Evolutionary conservation across 2,888 invertebrate genomes (phyloP).

Genomic region (Eristalis intricaria): DNA sequence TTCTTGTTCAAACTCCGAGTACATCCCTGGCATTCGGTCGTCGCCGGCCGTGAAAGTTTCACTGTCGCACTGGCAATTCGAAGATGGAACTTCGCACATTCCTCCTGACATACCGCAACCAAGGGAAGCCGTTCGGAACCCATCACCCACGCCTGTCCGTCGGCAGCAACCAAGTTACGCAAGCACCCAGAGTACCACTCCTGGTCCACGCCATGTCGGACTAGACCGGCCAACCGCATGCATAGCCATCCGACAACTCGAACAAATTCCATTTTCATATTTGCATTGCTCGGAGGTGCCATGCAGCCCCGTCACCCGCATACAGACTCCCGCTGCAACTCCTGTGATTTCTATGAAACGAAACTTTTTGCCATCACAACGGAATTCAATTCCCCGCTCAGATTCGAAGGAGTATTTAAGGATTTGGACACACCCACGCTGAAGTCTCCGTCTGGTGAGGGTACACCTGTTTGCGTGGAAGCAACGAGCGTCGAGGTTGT

Average conservation of each 20-base stretch:
- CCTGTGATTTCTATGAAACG: constrained; percentile 38
- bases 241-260: constrained; percentile 44
- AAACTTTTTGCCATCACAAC: constrained; percentile 38
- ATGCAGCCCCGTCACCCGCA: constrained; percentile 23
- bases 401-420: constrained; percentile 35
- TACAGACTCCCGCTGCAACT: constrained; percentile 24
- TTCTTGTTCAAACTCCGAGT: neutral
- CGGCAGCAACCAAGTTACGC: constrained; percentile 16
- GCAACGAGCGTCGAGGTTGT: neutral
- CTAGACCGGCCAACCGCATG: constrained; percentile 51
- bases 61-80: neutral
- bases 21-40: neutral
- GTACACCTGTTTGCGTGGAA: neutral
- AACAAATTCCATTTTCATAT: constrained; percentile 62
- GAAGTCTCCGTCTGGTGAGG: too few relatives aligned
- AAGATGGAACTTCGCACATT: constrained; percentile 10
- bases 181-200: constrained; percentile 33
- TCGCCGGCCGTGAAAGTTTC: neutral
- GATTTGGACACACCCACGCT: neutral
- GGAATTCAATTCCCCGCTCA: constrained; percentile 33
- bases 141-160: constrained; percentile 8
- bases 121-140: neutral
- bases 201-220: constrained; percentile 11
- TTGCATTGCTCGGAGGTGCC: constrained; percentile 54
- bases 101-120: constrained; percentile 16